These are phyloP conservation scores for Limnephilus auricula DNA, from an alignment of 2,888 invertebrate species.

Conservation along the genomic window DNA sequence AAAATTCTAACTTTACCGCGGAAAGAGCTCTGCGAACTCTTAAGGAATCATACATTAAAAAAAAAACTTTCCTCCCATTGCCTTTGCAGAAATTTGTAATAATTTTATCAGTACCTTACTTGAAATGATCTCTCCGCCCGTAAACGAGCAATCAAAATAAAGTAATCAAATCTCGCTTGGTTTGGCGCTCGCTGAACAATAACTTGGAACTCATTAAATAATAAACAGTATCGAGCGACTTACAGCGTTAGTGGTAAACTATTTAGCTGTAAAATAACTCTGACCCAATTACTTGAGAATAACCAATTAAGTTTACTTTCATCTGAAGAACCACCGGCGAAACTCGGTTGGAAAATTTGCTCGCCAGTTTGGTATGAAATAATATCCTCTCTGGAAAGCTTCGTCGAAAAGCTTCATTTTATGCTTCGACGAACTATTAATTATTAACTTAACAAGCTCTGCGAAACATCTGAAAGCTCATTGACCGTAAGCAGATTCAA, in stretches of 20 bases:
- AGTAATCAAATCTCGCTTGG: conserved; percentile 40
- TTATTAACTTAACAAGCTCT: not conserved
- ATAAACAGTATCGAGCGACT: conserved; percentile 28
- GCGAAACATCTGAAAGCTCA: not conserved
- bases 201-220: conserved; percentile 26
- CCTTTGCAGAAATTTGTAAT: not conserved
- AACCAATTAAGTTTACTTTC: not conserved
- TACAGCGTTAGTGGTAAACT: not conserved
- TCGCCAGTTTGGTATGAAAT: not conserved
- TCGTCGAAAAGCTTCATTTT: too few relatives aligned
- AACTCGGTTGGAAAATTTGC: not conserved
- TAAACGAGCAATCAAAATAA: conserved; percentile 35
- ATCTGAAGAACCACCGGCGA: not conserved
- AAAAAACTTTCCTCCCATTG: not conserved
- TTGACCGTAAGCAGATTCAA: not conserved
- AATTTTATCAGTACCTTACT: not conserved
- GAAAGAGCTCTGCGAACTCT: too few relatives aligned
- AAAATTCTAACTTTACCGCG: too few relatives aligned
- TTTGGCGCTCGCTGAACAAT: conserved; percentile 20
- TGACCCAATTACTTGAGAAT: not conserved
- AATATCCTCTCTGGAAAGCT: not conserved
- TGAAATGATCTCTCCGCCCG: conserved; percentile 4
- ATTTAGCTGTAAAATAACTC: conserved; percentile 24
- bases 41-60: not conserved
- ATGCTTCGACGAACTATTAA: not conserved